Evolutionary conservation across 2,888 invertebrate species (phyloP).

Genomic region (Glomeris marginata): DNA sequence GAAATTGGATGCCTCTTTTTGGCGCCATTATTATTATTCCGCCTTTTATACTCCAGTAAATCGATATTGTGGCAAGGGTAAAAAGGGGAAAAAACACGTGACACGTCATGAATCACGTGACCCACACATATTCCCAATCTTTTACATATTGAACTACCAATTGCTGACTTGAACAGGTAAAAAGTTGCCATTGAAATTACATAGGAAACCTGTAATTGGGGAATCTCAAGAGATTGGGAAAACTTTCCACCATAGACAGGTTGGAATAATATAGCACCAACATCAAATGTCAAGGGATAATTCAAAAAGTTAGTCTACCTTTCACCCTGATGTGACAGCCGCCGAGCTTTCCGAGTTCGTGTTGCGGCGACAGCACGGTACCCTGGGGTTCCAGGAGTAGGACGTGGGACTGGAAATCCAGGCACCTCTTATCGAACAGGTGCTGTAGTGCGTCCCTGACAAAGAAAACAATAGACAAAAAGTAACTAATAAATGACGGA

Average conservation of each 20-base stretch:
- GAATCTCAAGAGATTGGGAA: no score
- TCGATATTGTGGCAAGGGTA: no score
- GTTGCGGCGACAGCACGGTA: neutral
- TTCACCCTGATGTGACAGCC: slow-evolving; percentile 6
- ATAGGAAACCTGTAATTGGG: no score
- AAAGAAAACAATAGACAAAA: neutral
- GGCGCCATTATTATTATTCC: no score
- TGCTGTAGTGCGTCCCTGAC: slow-evolving; percentile 1
- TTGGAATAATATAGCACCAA: neutral
- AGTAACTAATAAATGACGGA: no score
- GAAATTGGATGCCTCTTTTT: no score
- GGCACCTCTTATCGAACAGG: slow-evolving; percentile 1
- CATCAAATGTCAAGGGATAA: neutral
- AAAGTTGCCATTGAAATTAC: neutral
- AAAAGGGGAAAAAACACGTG: no score
- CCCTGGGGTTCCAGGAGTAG: neutral
- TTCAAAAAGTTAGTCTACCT: neutral
- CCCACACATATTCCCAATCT: no score
- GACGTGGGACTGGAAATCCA: neutral
- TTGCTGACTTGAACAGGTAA: neutral
- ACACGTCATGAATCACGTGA: no score
- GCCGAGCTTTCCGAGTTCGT: neutral
- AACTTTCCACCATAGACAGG: no score
- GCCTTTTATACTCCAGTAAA: no score
- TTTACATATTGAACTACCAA: no score